Evolutionary conservation across 2,888 invertebrate genomes (phyloP), one percentile per base, ranked within the genome.

Genomic region (Epirrhoe tristata): DNA sequence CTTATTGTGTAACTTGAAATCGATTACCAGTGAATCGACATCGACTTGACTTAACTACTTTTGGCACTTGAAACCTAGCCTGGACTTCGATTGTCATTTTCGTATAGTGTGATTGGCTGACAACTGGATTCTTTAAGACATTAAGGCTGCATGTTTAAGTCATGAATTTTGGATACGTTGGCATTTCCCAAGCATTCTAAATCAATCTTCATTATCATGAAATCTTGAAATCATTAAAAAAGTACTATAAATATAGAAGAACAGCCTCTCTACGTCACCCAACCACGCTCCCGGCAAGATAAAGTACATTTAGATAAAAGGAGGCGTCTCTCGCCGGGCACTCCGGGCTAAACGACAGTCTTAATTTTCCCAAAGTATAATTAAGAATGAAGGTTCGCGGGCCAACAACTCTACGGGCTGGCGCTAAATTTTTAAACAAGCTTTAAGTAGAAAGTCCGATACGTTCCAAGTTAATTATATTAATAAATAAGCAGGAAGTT

Each of bases 321-420:
- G 85, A 82, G 84, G 84, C 84, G 81, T 86, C 90, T 88, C 84
- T 85, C 85, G 84, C 51, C 74, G 84, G 85, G 82, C 82, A 84
- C 92, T 91, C 84, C 80, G 82, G 84, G 79, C 88, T 91, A 91
- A 93, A 90, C 93, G 93, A 93, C 93, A 92, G 86, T 91, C 93
- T 93, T 94, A 93, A 93, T 94, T 93, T 92, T 91, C 88, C 90
- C 92, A 92, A 93, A 93, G 94, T 93, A 93, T 94, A 93, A 94
- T 94, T 93, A 93, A 93, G 93, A 93, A 91, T 91, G 93, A 93
- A 93, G 88, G 87, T 84, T 87, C 85, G 84, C 82, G 86, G 88
- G 87, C 89, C 84, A 84, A 81, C 80, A 81, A 84, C 85, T 86
- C 85, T 81, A 81, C 80, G 80, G 81, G 84, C 86, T 81, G 85